Evolutionary conservation across 1,140 invertebrate species (phyloP).

Genomic region (Drosophila burlai): DNA sequence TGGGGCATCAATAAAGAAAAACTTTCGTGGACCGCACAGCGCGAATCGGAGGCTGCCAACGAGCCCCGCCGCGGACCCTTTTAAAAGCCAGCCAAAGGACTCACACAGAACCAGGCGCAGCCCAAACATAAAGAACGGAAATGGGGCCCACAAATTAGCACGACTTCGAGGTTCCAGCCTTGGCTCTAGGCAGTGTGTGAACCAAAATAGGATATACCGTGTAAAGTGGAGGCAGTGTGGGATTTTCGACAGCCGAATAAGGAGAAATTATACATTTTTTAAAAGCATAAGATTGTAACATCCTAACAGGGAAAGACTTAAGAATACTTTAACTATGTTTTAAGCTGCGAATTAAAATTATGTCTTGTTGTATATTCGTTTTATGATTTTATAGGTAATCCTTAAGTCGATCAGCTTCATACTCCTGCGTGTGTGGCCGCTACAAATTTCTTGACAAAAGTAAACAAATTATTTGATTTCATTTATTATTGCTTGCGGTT

Average conservation of each 20-base stretch:
- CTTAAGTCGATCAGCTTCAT: background rate
- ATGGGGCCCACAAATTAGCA: constrained; percentile 76
- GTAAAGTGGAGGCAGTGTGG: background rate
- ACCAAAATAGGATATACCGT: constrained; percentile 43
- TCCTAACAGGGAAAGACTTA: background rate
- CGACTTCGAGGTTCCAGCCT: constrained; percentile 31
- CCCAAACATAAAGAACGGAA: constrained; percentile 70
- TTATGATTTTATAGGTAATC: background rate
- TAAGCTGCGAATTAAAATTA: background rate
- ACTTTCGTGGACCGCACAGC: constrained; percentile 51
- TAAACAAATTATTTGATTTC: constrained; percentile 78
- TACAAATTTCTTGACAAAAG: constrained; percentile 67
- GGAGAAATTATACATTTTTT: too few relatives aligned
- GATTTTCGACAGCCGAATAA: background rate
- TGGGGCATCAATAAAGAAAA: constrained; percentile 68
- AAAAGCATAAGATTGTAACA: background rate
- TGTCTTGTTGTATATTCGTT: background rate
- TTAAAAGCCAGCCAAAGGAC: constrained; percentile 36
- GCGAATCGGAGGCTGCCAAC: constrained; percentile 26
- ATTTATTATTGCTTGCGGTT: constrained; percentile 63
- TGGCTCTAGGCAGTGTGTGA: constrained; percentile 46
- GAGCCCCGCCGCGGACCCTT: background rate
- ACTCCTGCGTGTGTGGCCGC: constrained; percentile 37
- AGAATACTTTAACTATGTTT: background rate
- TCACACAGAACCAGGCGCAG: constrained; percentile 14